Conservation (phyloP, 2,797 vertebrate species). For the Taenioides sp. region DNA sequence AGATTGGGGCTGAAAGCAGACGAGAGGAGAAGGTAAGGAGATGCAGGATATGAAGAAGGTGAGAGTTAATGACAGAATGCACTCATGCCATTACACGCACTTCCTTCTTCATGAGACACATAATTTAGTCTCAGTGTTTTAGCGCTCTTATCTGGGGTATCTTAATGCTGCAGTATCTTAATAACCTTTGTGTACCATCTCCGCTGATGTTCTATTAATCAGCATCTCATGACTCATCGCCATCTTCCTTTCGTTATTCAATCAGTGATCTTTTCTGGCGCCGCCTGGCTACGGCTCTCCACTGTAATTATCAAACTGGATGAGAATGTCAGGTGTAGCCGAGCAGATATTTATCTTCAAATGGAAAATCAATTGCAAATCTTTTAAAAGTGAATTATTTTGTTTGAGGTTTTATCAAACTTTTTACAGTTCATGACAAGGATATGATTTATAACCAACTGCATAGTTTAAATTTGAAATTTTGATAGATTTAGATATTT, state of each 20-base stretch:
- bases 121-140: slow-evolving; percentile 47
- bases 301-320: slow-evolving; percentile 68
- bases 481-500: no score
- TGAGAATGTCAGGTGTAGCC: slow-evolving; percentile 72
- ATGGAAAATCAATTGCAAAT: slow-evolving; percentile 54
- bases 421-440: slow-evolving; percentile 25
- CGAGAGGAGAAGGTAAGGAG: slow-evolving; percentile 12
- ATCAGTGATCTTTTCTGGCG: slow-evolving; percentile 68
- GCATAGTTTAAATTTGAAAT: no score
- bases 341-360: slow-evolving; percentile 61
- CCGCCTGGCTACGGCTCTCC: slow-evolving; percentile 62
- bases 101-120: slow-evolving; percentile 17
- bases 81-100: slow-evolving; percentile 29
- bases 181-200: slow-evolving; percentile 71
- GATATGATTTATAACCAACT: neutral
- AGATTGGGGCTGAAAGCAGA: slow-evolving; percentile 67
- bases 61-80: slow-evolving; percentile 22
- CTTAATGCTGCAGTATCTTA: slow-evolving; percentile 63
- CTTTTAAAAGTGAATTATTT: slow-evolving; percentile 35
- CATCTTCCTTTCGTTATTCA: slow-evolving; percentile 65
- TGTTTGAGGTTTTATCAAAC: slow-evolving; percentile 29
- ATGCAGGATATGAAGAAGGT: slow-evolving; percentile 8
- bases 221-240: slow-evolving; percentile 69
- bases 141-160: slow-evolving; percentile 57
- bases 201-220: slow-evolving; percentile 68